Percentiles rank a stretch among this genome's conserved stretches.
These are phyloP conservation scores for Rotaria sp. DNA, from an alignment of 2,888 invertebrate species.

Conservation along the genomic window DNA sequence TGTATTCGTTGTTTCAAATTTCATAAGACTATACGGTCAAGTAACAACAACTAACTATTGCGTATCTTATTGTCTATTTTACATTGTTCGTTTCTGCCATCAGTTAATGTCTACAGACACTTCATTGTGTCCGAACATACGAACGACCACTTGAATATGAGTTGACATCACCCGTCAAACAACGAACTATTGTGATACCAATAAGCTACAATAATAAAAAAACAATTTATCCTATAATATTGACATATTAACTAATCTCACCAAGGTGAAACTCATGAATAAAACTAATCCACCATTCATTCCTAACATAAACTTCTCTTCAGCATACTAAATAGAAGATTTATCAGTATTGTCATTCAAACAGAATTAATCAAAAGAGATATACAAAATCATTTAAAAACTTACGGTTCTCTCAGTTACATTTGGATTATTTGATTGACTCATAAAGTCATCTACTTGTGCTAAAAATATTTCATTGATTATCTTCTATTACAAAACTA, in stretches of 20 bases:
- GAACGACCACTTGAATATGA: not conserved
- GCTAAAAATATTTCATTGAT: not conserved
- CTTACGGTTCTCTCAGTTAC: not conserved
- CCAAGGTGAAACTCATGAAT: not conserved
- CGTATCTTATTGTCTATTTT: no score
- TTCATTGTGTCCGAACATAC: not conserved
- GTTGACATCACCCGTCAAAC: not conserved
- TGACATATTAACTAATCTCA: not conserved
- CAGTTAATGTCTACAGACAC: no score
- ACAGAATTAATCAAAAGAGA: not conserved
- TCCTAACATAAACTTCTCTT: slow-evolving; percentile 1
- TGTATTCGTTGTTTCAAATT: no score
- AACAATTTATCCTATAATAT: not conserved
- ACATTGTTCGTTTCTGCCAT: no score
- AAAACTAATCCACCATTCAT: slow-evolving; percentile 8
- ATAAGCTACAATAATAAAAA: not conserved
- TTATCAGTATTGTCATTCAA: not conserved
- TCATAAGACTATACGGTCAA: no score
- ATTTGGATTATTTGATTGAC: not conserved
- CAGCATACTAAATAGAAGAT: not conserved
- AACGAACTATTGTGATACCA: not conserved
- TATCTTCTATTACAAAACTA: no score
- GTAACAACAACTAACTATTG: no score
- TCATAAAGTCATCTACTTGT: not conserved
- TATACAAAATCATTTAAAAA: not conserved